Conservation (phyloP, 2,797 vertebrate species). For the Epinephelus malabaricus region DNA sequence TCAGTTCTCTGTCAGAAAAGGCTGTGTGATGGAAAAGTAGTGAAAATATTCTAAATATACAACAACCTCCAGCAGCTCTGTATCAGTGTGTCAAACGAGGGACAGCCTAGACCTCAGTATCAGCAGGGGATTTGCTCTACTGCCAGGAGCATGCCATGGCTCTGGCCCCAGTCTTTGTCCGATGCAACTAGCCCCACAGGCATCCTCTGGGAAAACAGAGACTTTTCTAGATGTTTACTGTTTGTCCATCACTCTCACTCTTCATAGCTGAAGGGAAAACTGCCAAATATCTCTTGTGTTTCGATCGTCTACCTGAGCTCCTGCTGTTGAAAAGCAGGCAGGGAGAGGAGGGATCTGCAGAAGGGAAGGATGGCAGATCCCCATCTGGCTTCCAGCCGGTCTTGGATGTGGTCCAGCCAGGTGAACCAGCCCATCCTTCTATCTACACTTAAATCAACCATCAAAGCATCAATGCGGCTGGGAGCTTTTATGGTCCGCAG, state of each 20-base stretch:
- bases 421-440: not conserved
- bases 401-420: not conserved
- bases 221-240: conserved; percentile 17
- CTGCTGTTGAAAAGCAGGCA: conserved; percentile 8
- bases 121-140: conserved; percentile 13
- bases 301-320: not conserved
- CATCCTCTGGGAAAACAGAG: conserved; percentile 3
- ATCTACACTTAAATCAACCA: conserved; percentile 1
- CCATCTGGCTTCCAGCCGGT: conserved; percentile 1
- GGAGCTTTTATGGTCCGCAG: not conserved
- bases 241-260: not conserved
- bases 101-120: not conserved
- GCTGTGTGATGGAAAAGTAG: too few species aligned
- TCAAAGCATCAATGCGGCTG: conserved; percentile 27
- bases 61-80: not conserved
- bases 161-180: conserved; percentile 20
- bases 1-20: too few species aligned
- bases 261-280: not conserved
- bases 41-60: too few species aligned
- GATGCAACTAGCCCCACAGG: not conserved
- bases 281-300: not conserved
- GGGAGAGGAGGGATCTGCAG: not conserved
- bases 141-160: conserved; percentile 5
- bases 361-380: not conserved
- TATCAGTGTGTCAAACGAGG: conserved; percentile 4